These are phyloP conservation scores for Mimumesa dahlbomi DNA, from an alignment of 2,888 invertebrate species.

Conservation along the genomic window DNA sequence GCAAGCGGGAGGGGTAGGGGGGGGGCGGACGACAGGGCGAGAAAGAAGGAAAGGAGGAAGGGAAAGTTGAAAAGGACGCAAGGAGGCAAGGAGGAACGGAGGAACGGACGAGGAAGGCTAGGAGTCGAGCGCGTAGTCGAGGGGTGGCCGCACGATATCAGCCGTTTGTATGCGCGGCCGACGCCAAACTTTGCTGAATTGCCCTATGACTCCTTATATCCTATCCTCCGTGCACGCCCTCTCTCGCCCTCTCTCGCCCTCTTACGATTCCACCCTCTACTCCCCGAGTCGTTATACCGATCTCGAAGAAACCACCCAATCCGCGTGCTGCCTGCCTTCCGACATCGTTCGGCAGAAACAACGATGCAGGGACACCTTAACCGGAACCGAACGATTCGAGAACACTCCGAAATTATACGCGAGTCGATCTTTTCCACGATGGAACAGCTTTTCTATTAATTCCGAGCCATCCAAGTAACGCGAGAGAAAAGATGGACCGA, in stretches of 20 bases:
- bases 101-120: conserved; percentile 48
- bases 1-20: no score
- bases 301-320: conserved; percentile 61
- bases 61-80: conserved; percentile 41
- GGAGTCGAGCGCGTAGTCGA: conserved; percentile 43
- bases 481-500: no score
- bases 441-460: no score
- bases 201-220: conserved; percentile 78
- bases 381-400: no score
- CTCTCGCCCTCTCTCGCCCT: conserved; percentile 38
- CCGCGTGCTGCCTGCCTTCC: background rate
- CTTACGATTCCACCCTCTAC: conserved; percentile 56
- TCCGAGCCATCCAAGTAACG: no score
- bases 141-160: conserved; percentile 73
- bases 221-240: conserved; percentile 57
- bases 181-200: conserved; percentile 80
- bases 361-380: conserved; percentile 15
- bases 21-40: conserved; percentile 37
- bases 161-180: conserved; percentile 79
- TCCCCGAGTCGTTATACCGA: conserved; percentile 66
- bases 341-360: conserved; percentile 32
- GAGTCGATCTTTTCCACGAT: no score
- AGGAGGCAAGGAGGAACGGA: conserved; percentile 18
- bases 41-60: conserved; percentile 23
- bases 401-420: conserved; percentile 2